Evolutionary conservation across 1,140 invertebrate species (phyloP).

Genomic region (Caenorhabditis brenneri): DNA sequence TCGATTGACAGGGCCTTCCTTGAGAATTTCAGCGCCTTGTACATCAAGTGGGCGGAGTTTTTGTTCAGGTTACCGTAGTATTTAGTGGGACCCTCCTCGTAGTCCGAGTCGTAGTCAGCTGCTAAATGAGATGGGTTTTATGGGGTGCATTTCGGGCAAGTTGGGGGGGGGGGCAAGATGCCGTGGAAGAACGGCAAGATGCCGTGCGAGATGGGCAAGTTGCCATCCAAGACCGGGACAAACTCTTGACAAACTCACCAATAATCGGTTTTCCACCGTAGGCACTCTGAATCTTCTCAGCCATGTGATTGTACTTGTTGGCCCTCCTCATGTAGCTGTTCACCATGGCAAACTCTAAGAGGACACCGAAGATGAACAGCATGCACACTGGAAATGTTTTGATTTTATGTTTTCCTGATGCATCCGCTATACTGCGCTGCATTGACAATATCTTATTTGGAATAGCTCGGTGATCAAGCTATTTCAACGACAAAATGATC

Average conservation of each 20-base stretch:
- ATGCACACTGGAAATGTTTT: conserved; percentile 72
- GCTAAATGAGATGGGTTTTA: not conserved
- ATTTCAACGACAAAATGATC: too few relatives aligned
- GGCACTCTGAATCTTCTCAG: conserved; percentile 47
- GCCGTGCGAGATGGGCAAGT: too few relatives aligned
- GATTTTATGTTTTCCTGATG: not conserved
- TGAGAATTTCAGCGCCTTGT: conserved; percentile 54
- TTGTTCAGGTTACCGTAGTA: conserved; percentile 49
- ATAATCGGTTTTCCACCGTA: conserved; percentile 12
- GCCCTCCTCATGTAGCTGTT: conserved; percentile 74
- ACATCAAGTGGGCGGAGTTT: conserved; percentile 47
- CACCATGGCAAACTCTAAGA: conserved; percentile 90
- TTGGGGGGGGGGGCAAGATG: not conserved
- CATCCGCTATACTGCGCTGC: too few relatives aligned
- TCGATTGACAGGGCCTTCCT: conserved; percentile 56
- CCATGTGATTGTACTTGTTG: conserved; percentile 60
- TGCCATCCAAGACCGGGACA: conserved; percentile 88
- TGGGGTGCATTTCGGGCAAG: not conserved
- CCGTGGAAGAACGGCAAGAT: too few relatives aligned
- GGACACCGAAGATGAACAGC: conserved; percentile 90
- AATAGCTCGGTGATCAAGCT: conserved; percentile 89
- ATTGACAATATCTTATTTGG: too few relatives aligned
- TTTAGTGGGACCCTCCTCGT: conserved; percentile 50
- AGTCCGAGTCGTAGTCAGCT: conserved; percentile 48
- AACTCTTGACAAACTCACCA: conserved; percentile 54